Conservation (phyloP, 2,113 vertebrate species). For the Rhipidura dahli region DNA sequence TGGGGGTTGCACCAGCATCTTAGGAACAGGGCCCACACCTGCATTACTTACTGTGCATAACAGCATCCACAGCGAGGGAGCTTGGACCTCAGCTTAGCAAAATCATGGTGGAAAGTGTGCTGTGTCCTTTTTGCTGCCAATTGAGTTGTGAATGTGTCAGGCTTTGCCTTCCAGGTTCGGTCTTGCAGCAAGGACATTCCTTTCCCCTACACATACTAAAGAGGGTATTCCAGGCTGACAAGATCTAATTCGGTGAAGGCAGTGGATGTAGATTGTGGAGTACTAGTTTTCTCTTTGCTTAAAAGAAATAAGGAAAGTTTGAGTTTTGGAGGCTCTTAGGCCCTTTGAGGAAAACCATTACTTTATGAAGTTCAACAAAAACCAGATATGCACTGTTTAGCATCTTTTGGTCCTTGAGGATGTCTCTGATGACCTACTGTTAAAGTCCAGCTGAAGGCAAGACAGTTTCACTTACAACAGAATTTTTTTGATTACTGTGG, state of each 20-base stretch:
- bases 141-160: background rate
- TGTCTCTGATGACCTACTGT: background rate
- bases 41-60: background rate
- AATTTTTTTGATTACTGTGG: background rate
- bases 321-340: background rate
- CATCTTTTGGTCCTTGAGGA: background rate
- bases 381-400: background rate
- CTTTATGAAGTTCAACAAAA: background rate
- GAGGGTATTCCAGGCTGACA: background rate
- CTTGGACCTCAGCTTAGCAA: background rate
- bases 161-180: background rate
- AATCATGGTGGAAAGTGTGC: background rate
- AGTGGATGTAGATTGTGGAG: background rate
- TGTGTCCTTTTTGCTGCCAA: background rate
- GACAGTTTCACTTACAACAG: background rate
- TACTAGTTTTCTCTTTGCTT: background rate
- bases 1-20: fast-evolving
- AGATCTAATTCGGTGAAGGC: background rate
- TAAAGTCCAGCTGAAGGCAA: background rate
- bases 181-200: background rate
- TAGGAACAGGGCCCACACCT: background rate
- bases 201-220: background rate
- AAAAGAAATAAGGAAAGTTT: background rate
- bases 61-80: background rate
- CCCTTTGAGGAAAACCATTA: background rate